A percentile compares a stretch with the other conserved stretches of the same genome.
Evolutionary conservation across 2,888 invertebrate species (phyloP).

Genomic region (Apamea crenata): DNA sequence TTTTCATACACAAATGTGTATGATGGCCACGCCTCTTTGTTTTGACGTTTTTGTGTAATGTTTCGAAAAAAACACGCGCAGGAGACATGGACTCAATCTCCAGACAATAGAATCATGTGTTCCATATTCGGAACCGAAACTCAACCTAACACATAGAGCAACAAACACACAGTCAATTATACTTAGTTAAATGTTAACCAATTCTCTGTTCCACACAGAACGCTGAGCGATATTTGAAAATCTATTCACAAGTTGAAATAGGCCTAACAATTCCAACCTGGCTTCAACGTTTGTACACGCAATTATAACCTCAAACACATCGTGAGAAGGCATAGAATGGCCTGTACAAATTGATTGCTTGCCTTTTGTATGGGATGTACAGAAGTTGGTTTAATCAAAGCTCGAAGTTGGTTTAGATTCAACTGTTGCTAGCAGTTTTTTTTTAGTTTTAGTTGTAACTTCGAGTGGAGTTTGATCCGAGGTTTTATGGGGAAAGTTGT

Average conservation of each 20-base stretch:
- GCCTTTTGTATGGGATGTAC: conserved; percentile 46
- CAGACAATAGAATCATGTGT: conserved; percentile 20
- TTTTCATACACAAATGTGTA: too few relatives aligned
- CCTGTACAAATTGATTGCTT: conserved; percentile 28
- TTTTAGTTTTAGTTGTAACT: conserved; percentile 54
- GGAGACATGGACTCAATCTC: neutral
- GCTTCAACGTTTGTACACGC: conserved; percentile 19
- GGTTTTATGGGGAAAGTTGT: conserved; percentile 49
- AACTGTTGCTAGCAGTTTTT: conserved; percentile 57
- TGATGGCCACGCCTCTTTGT: too few relatives aligned
- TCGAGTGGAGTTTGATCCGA: conserved; percentile 50
- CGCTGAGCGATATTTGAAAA: conserved; percentile 66
- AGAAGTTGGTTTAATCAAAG: conserved; percentile 68
- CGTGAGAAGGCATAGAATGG: neutral
- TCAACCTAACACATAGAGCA: conserved; percentile 48
- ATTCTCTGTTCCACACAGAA: conserved; percentile 51
- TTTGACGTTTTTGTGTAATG: too few relatives aligned
- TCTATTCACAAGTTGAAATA: conserved; percentile 64
- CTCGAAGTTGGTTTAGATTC: conserved; percentile 62
- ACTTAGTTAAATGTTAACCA: conserved; percentile 67
- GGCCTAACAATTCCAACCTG: conserved; percentile 36
- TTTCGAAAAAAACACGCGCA: too few relatives aligned
- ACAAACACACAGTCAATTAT: conserved; percentile 63
- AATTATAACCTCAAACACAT: conserved; percentile 1
- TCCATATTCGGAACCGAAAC: conserved; percentile 43